A percentile compares a stretch with the other conserved stretches of the same genome.
Evolutionary conservation across 2,113 vertebrate species (phyloP).

Genomic region (Regulus satrapa): DNA sequence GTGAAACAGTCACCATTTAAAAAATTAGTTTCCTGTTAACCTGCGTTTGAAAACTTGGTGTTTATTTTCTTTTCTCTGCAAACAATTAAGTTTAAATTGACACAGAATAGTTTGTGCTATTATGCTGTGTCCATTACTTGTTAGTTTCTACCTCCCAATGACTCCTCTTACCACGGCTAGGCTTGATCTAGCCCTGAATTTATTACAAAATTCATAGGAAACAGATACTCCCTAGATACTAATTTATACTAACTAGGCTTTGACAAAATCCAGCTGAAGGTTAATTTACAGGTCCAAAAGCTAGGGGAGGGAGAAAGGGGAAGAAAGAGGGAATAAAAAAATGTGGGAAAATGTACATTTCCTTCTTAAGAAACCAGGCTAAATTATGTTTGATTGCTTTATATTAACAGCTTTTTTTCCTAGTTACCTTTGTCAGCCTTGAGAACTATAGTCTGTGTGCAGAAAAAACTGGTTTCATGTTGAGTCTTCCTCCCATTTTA

Average conservation of each 20-base stretch:
- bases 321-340: background rate
- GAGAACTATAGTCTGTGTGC: background rate
- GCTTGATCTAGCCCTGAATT: background rate
- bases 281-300: background rate
- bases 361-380: background rate
- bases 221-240: background rate
- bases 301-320: background rate
- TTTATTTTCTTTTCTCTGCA: background rate
- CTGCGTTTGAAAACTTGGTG: background rate
- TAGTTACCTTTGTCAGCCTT: background rate
- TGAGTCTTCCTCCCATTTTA: background rate
- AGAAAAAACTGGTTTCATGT: background rate
- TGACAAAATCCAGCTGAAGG: background rate
- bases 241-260: background rate
- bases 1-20: background rate
- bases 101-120: background rate
- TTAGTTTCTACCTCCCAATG: background rate
- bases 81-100: background rate
- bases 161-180: background rate
- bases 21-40: background rate
- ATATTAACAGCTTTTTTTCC: background rate
- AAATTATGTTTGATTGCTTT: background rate
- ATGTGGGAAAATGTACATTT: background rate
- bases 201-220: background rate
- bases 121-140: background rate